phyloP scores from a whole-genome alignment of 2,888 invertebrate species.

The Drepanosiphum platanoidis region DNA sequence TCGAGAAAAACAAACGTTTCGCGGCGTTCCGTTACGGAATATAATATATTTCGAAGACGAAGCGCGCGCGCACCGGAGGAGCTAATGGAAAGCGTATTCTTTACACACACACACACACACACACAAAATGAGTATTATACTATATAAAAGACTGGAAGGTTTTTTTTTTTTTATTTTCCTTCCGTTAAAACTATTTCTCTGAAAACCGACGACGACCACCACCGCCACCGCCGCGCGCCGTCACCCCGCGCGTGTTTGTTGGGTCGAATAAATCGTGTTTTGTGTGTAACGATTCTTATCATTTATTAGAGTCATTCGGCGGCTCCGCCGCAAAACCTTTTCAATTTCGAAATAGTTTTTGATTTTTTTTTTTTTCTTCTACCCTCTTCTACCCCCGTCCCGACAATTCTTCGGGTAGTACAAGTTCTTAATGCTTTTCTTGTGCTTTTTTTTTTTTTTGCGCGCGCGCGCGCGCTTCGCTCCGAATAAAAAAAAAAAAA shows the following conservation, averaged over 20 bases:
- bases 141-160: background rate
- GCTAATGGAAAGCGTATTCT: too few relatives aligned
- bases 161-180: background rate
- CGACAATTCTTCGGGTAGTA: background rate
- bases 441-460: background rate
- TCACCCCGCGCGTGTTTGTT: background rate
- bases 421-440: background rate
- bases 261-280: conserved; percentile 15
- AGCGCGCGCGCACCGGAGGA: too few relatives aligned
- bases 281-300: background rate
- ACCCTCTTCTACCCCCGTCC: background rate
- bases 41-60: too few relatives aligned
- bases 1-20: too few relatives aligned
- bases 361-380: background rate
- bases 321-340: background rate
- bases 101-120: background rate
- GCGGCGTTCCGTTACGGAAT: too few relatives aligned
- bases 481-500: background rate
- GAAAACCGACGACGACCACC: background rate
- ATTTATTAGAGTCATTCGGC: conserved; percentile 27
- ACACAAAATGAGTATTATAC: background rate
- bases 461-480: too few relatives aligned
- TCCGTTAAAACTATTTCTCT: background rate
- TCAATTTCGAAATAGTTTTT: conserved; percentile 39
- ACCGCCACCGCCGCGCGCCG: too few relatives aligned